Evolutionary conservation across 2,113 vertebrate species (phyloP), one percentile per base, ranked within the genome.

Genomic region (Rhabdomys dilectus): DNA sequence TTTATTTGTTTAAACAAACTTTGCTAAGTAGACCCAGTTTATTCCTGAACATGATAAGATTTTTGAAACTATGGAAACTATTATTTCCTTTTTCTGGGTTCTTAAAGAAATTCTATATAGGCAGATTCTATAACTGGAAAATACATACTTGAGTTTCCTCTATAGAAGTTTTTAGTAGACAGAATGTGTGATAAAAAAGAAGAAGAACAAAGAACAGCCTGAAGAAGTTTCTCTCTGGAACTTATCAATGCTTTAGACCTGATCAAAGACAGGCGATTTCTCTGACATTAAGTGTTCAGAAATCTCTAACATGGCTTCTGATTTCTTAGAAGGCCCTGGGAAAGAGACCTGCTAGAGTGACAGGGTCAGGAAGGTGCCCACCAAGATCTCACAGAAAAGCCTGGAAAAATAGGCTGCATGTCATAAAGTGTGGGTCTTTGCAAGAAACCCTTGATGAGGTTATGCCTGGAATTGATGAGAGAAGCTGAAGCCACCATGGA

Each of bases 121-220:
- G 4, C 48, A 87, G 62, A 76, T 72, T 95, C 36, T 39, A 19
- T 53, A 82, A 86, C 42, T 94, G 22, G 60, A 88, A 86, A 94
- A 75, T 21, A 77, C 7, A 84, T 22, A 89, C 26, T 86, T 16
- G 7, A 77, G 0, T 84, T 93, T 91, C 60, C 9, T 88, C 29
- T 70, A 12, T 64, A 84, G 45, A 78, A 24, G 1, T 62, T 78
- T 92, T 80, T 22, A 82, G 72, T 56, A 31, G 34, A 7, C 11
- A 91, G 36, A 90, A 77, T 76, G 66, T 26, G 13, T 10, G 39
- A 36, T 39, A 22, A 24, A 56, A 91, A 85, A 8, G 22, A 66
- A 34, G 66, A 19, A 1, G 77, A 36, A 48, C 6, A 95, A 73
- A 92, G 24, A 64, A 5, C 11, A 84, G 4, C 1, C 12, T 29